Percentiles rank a stretch among this genome's conserved stretches.
phyloP scores from a whole-genome alignment of 2,113 vertebrate species.

The Nothobranchius furzeri region DNA sequence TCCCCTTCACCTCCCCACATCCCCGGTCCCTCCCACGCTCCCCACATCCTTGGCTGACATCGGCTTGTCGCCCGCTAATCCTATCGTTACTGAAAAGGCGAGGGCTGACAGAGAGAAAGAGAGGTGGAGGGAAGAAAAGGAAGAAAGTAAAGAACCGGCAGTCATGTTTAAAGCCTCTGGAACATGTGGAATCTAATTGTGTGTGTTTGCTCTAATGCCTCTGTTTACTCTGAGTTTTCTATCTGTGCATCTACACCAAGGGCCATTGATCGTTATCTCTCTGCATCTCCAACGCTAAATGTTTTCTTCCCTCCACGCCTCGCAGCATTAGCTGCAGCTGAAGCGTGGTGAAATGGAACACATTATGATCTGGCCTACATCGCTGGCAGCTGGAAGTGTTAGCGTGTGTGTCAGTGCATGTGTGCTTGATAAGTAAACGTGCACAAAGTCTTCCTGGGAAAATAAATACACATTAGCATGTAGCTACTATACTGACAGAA shows the following conservation, averaged over 20 bases:
- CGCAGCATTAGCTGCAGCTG: constrained; percentile 59
- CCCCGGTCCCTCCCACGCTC: constrained; percentile 54
- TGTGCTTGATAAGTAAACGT: neutral
- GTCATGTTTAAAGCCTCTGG: constrained; percentile 53
- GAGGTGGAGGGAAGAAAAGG: constrained; percentile 2
- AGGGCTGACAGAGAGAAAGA: constrained; percentile 40
- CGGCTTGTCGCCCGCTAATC: constrained; percentile 77
- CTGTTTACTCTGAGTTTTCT: constrained; percentile 30
- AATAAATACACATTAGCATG: neutral
- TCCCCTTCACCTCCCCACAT: constrained; percentile 57
- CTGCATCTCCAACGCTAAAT: constrained; percentile 35
- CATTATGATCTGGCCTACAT: constrained; percentile 72
- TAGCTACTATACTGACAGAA: neutral
- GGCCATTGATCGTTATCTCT: constrained; percentile 69
- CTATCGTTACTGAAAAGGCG: constrained; percentile 77
- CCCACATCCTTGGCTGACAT: constrained; percentile 71
- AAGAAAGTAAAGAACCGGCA: constrained; percentile 49
- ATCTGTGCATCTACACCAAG: constrained; percentile 62
- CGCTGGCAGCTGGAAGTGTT: constrained; percentile 62
- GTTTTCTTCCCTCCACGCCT: constrained; percentile 59
- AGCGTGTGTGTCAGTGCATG: neutral
- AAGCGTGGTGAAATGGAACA: constrained; percentile 73
- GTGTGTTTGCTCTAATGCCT: constrained; percentile 27
- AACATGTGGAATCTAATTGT: constrained; percentile 37
- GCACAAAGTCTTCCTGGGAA: neutral